Evolutionary conservation across 2,113 vertebrate species (phyloP).

Genomic region (Rana temporaria): DNA sequence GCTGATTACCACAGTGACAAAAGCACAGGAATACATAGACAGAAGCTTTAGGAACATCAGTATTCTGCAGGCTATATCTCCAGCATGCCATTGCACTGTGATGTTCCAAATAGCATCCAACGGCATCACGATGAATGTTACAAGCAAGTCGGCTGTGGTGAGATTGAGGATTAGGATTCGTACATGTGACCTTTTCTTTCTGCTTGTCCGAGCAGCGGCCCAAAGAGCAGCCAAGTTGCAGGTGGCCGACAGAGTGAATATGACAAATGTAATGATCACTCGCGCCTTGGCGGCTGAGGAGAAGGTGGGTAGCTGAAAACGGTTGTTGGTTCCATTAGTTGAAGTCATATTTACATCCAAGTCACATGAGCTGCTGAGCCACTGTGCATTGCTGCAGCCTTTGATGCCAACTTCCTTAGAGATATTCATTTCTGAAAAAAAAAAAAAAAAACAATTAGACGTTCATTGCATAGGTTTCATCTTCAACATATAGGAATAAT

Average conservation of each 20-base stretch:
- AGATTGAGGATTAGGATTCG: slow-evolving; percentile 83
- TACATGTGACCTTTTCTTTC: slow-evolving; percentile 78
- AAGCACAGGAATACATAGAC: slow-evolving; percentile 87
- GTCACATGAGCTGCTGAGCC: neutral
- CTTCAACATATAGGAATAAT: no score
- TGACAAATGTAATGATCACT: slow-evolving; percentile 78
- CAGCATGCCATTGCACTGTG: slow-evolving; percentile 85
- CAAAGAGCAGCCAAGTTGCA: slow-evolving; percentile 80
- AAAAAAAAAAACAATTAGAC: neutral
- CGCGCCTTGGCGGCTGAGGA: slow-evolving; percentile 81
- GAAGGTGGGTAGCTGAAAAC: slow-evolving; percentile 79
- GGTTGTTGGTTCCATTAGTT: rapidly evolving
- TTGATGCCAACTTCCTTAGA: rapidly evolving
- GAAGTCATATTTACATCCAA: slow-evolving; percentile 33
- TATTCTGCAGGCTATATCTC: slow-evolving; percentile 78
- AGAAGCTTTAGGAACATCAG: slow-evolving; percentile 87
- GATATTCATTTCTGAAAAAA: neutral
- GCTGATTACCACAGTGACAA: slow-evolving; percentile 85
- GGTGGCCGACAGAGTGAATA: slow-evolving; percentile 74
- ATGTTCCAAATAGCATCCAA: slow-evolving; percentile 87
- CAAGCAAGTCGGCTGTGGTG: slow-evolving; percentile 80
- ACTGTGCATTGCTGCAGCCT: rapidly evolving
- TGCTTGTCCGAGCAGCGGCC: slow-evolving; percentile 66
- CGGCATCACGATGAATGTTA: slow-evolving; percentile 85
- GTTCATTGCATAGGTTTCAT: neutral